phyloP scores from a whole-genome alignment of 2,797 vertebrate genomes.

The Pangasius djambal region DNA sequence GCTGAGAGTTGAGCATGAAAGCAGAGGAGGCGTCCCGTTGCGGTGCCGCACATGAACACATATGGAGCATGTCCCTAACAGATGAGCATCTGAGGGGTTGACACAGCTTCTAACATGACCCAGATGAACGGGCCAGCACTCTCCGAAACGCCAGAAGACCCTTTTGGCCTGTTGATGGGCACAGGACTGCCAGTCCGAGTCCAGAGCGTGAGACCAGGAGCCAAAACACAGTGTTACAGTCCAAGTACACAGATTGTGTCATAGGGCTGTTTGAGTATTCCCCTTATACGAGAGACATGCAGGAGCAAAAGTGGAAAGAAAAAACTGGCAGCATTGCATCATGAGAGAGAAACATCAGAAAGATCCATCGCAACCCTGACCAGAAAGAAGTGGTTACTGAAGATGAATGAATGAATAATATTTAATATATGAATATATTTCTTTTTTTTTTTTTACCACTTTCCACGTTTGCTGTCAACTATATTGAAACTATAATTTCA shows the following conservation, averaged over 20 bases:
- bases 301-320: slow-evolving; percentile 54
- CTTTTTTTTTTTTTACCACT: no score
- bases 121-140: slow-evolving; percentile 55
- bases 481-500: background rate
- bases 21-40: slow-evolving; percentile 35
- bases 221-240: slow-evolving; percentile 47
- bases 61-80: slow-evolving; percentile 52
- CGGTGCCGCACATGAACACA: slow-evolving; percentile 46
- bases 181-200: slow-evolving; percentile 39
- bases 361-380: background rate
- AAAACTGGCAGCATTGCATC: slow-evolving; percentile 33
- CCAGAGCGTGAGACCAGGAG: slow-evolving; percentile 43
- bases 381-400: background rate
- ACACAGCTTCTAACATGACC: slow-evolving; percentile 61
- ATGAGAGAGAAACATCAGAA: slow-evolving; percentile 14
- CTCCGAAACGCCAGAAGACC: slow-evolving; percentile 39
- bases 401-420: background rate
- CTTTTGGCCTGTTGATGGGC: slow-evolving; percentile 44
- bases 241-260: slow-evolving; percentile 59
- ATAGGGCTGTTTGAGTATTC: slow-evolving; percentile 69
- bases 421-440: background rate
- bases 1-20: slow-evolving; percentile 38
- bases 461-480: no score
- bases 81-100: slow-evolving; percentile 53
- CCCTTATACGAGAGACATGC: slow-evolving; percentile 61